Base-by-base conservation (phyloP, 2,888 invertebrate species). In the Andricus quercusramuli region DNA sequence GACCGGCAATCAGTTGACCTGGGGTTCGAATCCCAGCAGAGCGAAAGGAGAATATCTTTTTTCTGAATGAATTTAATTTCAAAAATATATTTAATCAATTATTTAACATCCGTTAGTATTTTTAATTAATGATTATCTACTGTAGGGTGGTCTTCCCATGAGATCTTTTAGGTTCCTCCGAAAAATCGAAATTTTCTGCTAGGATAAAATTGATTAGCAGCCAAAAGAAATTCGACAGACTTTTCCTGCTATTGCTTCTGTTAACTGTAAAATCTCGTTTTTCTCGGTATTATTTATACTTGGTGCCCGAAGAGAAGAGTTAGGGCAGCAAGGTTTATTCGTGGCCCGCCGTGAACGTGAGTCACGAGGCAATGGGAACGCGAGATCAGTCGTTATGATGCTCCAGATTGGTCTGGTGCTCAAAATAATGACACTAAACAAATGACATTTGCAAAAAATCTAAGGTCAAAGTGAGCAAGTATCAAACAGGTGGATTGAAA, bases 281-380 rank as follows among this genome's bases (percentile, higher is more conserved):
- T 70, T 68, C 64, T 51, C 67, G 44, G 79, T 37, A 77, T 83
- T 83, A 80, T 83, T 83, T 83, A 83, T 83, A 83, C 64, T 59
- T 51, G 67, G 62, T 78, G 62, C 78, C 68, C 44, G 67, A 56
- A 64, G 79, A 79, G 74, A 74, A 64, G 79, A 79, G 79, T 83
- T 83, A 64, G 70, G 44, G 79, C 66, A 79, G 78, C 80, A 80
- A 82, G 25, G 82, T 82, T 70, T 82, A 82, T 80, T 83, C 79
- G 83, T 59, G 79, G 81, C 79, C 44, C 78, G 76, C 41, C 67
- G 74, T 77, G 77, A 68, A 77, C 79, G 80, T 83, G 83, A 83
- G 77, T 83, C 83, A 83, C 78, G 66, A 81, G 59, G 77, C 67
- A 74, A 82, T 74, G 74, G 64, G 74, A 66, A 78, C 80, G 78